Conservation (phyloP, 1,140 invertebrate genomes). For the Macrosteles quadrilineatus region DNA sequence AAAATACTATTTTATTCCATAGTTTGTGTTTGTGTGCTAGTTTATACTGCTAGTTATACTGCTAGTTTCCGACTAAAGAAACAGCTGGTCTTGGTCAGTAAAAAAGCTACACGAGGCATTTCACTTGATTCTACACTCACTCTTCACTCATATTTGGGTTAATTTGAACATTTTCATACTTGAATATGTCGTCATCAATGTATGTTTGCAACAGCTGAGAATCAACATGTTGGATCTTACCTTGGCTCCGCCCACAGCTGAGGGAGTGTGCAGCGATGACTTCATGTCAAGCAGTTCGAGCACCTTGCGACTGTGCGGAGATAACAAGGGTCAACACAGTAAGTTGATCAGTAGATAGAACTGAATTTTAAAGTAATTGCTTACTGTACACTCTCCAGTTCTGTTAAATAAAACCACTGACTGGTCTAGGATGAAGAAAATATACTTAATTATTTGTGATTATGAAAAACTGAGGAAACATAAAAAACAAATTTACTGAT, state of each 20-base stretch:
- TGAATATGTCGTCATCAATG: too few species aligned
- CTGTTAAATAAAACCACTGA: not conserved
- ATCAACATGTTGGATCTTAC: slow-evolving; percentile 75
- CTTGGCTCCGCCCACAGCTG: slow-evolving; percentile 69
- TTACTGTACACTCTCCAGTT: slow-evolving; percentile 12
- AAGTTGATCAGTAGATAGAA: slow-evolving; percentile 39
- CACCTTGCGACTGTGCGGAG: slow-evolving; percentile 73
- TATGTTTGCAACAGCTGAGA: slow-evolving; percentile 68
- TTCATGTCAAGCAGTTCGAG: slow-evolving; percentile 68
- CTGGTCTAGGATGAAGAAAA: slow-evolving; percentile 2
- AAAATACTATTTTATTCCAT: too few species aligned
- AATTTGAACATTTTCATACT: too few species aligned
- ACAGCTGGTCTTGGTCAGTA: too few species aligned
- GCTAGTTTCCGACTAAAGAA: too few species aligned
- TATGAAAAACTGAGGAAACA: too few species aligned
- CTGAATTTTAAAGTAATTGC: not conserved
- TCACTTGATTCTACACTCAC: too few species aligned
- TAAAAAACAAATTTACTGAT: too few species aligned
- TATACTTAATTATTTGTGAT: slow-evolving; percentile 7
- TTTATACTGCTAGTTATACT: too few species aligned
- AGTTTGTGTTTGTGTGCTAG: too few species aligned
- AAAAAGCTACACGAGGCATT: too few species aligned
- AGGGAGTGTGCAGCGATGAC: slow-evolving; percentile 71
- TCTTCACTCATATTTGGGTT: too few species aligned
- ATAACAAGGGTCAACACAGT: slow-evolving; percentile 77